Conservation (phyloP, 2,888 invertebrate genomes). For the Listrodromus nycthemerus region DNA sequence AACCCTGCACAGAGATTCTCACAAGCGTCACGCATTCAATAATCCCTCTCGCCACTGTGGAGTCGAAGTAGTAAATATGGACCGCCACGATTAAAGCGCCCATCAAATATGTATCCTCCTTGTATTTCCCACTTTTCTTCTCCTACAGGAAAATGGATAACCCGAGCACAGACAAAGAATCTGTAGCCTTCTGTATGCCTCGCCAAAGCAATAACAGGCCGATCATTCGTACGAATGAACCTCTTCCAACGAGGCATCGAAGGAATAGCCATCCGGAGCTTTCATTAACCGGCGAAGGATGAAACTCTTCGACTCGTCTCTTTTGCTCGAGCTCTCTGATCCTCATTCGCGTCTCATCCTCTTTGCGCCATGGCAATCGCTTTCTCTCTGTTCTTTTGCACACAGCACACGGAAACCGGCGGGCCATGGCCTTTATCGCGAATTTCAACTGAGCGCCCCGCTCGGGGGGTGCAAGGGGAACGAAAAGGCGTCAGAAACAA, state of each 20-base stretch:
- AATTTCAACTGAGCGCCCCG: conserved; percentile 64
- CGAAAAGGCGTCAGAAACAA: conserved; percentile 74
- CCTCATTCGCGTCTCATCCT: conserved; percentile 42
- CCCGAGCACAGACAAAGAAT: background rate
- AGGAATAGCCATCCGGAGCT: conserved; percentile 14
- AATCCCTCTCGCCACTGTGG: background rate
- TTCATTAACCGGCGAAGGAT: conserved; percentile 29
- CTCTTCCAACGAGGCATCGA: background rate
- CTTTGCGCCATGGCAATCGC: conserved; percentile 42
- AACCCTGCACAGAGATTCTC: background rate
- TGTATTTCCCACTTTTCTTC: background rate
- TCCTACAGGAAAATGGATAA: conserved; percentile 3
- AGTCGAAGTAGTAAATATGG: background rate
- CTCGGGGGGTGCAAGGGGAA: conserved; percentile 45
- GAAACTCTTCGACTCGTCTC: conserved; percentile 14
- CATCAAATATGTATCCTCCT: background rate
- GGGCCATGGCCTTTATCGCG: conserved; percentile 51
- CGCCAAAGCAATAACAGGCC: conserved; percentile 18
- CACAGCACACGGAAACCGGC: background rate
- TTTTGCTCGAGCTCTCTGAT: conserved; percentile 51
- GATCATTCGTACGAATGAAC: conserved; percentile 14
- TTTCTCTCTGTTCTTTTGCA: conserved; percentile 33
- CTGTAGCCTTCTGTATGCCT: background rate
- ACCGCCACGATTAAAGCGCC: background rate
- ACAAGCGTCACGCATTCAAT: background rate